phyloP scores from a whole-genome alignment of 2,113 vertebrate species.

The Vulpes ferrilata region DNA sequence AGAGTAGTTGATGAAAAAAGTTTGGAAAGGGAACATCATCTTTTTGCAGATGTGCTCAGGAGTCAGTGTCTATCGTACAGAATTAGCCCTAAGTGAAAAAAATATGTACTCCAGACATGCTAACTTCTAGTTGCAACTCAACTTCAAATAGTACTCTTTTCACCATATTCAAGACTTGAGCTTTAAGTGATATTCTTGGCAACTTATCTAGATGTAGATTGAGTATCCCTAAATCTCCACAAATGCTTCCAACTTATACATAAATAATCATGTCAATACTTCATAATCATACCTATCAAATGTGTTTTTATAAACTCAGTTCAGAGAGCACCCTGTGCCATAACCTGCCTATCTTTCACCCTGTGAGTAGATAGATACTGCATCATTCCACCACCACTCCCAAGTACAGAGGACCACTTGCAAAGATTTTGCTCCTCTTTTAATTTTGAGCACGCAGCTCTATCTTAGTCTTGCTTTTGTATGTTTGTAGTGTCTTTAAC shows the following conservation, averaged over 20 bases:
- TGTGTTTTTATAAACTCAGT: neutral
- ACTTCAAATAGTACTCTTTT: neutral
- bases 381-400: neutral
- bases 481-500: neutral
- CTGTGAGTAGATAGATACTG: rapidly evolving
- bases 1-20: neutral
- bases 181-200: neutral
- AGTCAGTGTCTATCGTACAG: neutral
- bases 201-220: neutral
- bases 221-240: neutral
- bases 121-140: neutral
- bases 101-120: neutral
- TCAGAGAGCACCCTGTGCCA: neutral
- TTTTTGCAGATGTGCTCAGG: neutral
- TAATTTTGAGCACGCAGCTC: neutral
- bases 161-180: neutral
- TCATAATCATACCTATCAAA: neutral
- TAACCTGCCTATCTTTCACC: neutral
- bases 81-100: constrained; percentile 38
- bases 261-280: neutral
- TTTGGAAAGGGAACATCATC: neutral
- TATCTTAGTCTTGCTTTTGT: neutral
- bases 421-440: neutral
- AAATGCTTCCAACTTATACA: neutral
- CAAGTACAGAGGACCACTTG: neutral